phyloP scores from a whole-genome alignment of 2,113 vertebrate genomes.

The Ondatra zibethicus region DNA sequence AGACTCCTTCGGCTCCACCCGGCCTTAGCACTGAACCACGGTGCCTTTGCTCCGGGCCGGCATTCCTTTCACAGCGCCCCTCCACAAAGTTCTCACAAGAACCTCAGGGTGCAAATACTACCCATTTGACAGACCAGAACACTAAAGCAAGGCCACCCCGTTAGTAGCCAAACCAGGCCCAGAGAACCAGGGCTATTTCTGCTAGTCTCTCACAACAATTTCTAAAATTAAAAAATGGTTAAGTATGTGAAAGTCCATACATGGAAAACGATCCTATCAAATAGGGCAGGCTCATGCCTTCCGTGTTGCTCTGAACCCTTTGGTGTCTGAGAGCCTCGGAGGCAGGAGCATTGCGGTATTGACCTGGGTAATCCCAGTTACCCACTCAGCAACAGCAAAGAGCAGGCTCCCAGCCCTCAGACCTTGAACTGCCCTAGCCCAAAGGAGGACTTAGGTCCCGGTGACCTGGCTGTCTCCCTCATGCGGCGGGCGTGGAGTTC shows the following conservation, averaged over 20 bases:
- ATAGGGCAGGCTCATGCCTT: neutral
- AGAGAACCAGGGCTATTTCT: neutral
- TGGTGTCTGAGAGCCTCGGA: neutral
- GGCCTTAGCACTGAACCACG: neutral
- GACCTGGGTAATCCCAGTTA: neutral
- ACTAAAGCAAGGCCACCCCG: neutral
- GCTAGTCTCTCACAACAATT: slow-evolving; percentile 34
- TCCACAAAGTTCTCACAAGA: neutral
- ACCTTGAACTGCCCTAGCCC: neutral
- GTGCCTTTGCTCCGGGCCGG: neutral
- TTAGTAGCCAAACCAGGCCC: neutral
- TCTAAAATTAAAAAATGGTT: slow-evolving; percentile 53
- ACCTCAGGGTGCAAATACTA: neutral
- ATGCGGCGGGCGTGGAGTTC: no score
- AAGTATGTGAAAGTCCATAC: slow-evolving; percentile 59
- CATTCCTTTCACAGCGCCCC: neutral
- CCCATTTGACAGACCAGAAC: slow-evolving; percentile 7
- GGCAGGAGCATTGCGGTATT: neutral
- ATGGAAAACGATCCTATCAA: slow-evolving; percentile 34
- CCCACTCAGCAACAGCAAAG: neutral
- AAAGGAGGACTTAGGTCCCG: neutral
- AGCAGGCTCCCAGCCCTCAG: neutral
- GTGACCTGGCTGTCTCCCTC: neutral
- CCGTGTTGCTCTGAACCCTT: neutral
- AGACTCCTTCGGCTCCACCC: neutral